Conservation (phyloP, 2,888 invertebrate species). For the Muscina levida region DNA sequence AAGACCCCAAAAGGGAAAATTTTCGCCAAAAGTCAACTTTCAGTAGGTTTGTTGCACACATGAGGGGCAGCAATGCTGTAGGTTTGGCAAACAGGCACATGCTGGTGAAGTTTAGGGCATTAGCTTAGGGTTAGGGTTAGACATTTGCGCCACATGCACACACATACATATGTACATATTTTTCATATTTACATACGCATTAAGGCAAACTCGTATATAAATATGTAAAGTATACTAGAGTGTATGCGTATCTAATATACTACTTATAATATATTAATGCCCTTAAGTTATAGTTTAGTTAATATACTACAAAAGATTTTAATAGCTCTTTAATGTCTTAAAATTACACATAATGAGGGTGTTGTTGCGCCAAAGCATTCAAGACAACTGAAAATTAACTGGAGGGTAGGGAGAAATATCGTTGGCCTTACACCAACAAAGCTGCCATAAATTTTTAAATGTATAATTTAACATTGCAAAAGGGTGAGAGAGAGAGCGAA, state of each 20-base stretch:
- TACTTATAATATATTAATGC: slow-evolving; percentile 31
- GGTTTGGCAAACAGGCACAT: too few species aligned
- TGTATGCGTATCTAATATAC: too few species aligned
- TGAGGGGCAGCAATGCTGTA: not conserved
- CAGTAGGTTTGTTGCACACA: not conserved
- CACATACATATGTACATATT: not conserved
- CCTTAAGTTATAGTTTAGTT: slow-evolving; percentile 63
- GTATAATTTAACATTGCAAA: not conserved
- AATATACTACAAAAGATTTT: slow-evolving; percentile 58
- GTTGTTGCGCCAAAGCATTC: too few species aligned
- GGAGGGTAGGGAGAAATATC: not conserved
- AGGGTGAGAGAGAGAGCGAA: too few species aligned
- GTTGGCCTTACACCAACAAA: not conserved
- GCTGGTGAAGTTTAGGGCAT: slow-evolving; percentile 11
- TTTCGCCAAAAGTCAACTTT: slow-evolving; percentile 13
- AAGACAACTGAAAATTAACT: too few species aligned
- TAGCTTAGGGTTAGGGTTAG: slow-evolving; percentile 54
- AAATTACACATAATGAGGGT: slow-evolving; percentile 65
- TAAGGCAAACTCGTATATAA: too few species aligned
- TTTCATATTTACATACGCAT: too few species aligned
- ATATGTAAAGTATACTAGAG: too few species aligned
- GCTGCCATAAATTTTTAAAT: not conserved
- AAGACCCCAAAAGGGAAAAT: slow-evolving; percentile 52
- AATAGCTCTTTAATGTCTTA: slow-evolving; percentile 62
- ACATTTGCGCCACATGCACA: slow-evolving; percentile 28